Conservation (phyloP, 2,888 invertebrate species). For the Rhagium mordax region DNA sequence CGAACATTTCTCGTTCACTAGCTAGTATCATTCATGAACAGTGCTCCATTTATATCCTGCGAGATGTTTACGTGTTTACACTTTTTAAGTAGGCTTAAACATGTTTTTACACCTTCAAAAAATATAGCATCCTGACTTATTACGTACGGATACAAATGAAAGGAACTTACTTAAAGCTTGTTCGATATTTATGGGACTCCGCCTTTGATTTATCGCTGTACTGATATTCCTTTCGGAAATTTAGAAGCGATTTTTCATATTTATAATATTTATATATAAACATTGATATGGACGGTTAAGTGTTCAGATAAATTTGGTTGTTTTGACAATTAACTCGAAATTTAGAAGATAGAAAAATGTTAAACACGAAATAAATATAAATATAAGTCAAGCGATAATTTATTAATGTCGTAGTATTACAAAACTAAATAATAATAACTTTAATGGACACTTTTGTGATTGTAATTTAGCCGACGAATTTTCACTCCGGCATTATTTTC, state of each 20-base stretch:
- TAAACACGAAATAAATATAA: too few species aligned
- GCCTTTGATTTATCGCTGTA: slow-evolving; percentile 37
- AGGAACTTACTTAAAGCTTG: slow-evolving; percentile 37
- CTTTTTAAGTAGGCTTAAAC: slow-evolving; percentile 43
- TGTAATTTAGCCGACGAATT: too few species aligned
- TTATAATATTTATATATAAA: neutral
- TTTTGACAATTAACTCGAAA: neutral
- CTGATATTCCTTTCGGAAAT: neutral
- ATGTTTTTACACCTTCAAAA: slow-evolving; percentile 37
- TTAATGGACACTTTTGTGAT: too few species aligned
- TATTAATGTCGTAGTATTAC: too few species aligned
- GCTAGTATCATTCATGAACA: slow-evolving; percentile 20
- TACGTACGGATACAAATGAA: slow-evolving; percentile 36
- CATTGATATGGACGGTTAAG: neutral
- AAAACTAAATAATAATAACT: too few species aligned
- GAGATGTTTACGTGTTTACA: slow-evolving; percentile 36
- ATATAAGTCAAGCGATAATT: neutral
- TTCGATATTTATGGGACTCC: slow-evolving; percentile 39
- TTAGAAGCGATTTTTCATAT: slow-evolving; percentile 9
- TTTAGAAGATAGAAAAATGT: neutral
- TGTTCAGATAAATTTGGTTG: neutral
- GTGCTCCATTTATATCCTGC: slow-evolving; percentile 23
- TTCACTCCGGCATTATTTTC: too few species aligned
- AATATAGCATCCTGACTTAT: slow-evolving; percentile 26
- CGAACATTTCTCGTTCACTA: slow-evolving; percentile 1